These are phyloP conservation scores for Platycnemis pennipes DNA, from an alignment of 2,888 invertebrate genomes.

Conservation along the genomic window DNA sequence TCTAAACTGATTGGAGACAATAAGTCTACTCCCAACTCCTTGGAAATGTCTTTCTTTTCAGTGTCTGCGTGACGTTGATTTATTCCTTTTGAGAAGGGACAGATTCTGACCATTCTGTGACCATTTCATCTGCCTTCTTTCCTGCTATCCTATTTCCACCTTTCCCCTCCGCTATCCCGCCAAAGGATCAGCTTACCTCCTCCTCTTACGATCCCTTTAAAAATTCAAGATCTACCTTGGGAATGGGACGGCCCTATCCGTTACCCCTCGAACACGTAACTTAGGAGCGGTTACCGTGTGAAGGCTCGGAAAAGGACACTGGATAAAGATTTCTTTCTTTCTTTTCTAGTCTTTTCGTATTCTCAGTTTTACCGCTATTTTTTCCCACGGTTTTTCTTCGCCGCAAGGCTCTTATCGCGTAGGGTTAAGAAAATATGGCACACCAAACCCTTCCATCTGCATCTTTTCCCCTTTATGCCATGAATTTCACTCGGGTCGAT, in stretches of 20 bases:
- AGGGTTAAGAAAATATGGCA: not conserved
- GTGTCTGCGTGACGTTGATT: constrained; percentile 1
- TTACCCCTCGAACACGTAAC: constrained; percentile 6
- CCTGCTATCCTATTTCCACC: not conserved
- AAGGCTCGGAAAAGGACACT: not conserved
- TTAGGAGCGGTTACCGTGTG: not conserved
- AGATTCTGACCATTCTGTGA: not conserved
- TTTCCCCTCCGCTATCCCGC: not conserved
- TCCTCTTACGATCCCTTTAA: not conserved
- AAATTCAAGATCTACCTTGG: not conserved
- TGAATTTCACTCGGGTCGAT: not conserved
- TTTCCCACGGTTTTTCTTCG: not conserved
- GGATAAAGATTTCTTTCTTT: constrained; percentile 8
- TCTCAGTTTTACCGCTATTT: not conserved
- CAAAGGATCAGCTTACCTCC: not conserved
- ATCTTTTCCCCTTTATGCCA: not conserved
- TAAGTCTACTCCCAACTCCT: not conserved
- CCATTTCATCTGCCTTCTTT: not conserved
- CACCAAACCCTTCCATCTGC: not conserved
- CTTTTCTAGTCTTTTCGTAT: not conserved
- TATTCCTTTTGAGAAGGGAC: constrained; percentile 33
- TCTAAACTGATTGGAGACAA: not conserved
- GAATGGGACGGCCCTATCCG: not conserved
- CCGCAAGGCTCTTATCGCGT: not conserved
- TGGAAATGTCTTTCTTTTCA: not conserved